Conservation (phyloP, 2,797 vertebrate species). For the Chelon labrosus region DNA sequence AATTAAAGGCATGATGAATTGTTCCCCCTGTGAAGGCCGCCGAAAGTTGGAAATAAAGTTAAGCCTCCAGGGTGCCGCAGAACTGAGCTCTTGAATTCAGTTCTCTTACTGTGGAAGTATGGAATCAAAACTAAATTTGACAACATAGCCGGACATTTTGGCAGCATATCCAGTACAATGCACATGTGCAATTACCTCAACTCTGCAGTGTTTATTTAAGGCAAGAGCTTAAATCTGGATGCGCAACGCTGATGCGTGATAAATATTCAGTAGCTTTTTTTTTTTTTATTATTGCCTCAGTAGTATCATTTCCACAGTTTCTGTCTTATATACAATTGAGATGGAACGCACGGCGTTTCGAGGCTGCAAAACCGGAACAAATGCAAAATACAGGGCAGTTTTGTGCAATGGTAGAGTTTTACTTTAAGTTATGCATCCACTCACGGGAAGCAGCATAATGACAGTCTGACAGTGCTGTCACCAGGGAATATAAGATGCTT, state of each 20-base stretch:
- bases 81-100: slow-evolving; percentile 30
- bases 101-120: slow-evolving; percentile 27
- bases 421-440: slow-evolving; percentile 50
- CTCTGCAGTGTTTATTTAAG: slow-evolving; percentile 21
- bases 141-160: slow-evolving; percentile 30
- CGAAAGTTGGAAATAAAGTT: slow-evolving; percentile 59
- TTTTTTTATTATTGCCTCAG: slow-evolving; percentile 6
- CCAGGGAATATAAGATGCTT: slow-evolving; percentile 28
- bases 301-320: slow-evolving; percentile 28
- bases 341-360: slow-evolving; percentile 44
- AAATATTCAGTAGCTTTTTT: slow-evolving; percentile 61
- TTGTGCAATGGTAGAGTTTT: slow-evolving; percentile 59
- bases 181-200: slow-evolving; percentile 16
- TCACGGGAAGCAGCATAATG: slow-evolving; percentile 46
- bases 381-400: slow-evolving; percentile 60
- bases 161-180: slow-evolving; percentile 38
- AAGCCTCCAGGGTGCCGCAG: slow-evolving; percentile 37
- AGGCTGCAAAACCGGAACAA: slow-evolving; percentile 38
- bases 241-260: slow-evolving; percentile 40
- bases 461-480: slow-evolving; percentile 55
- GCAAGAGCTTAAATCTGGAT: slow-evolving; percentile 38
- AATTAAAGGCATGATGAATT: slow-evolving; percentile 67
- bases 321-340: slow-evolving; percentile 47
- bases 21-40: slow-evolving; percentile 42
- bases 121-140: slow-evolving; percentile 56